A percentile compares a stretch with the other conserved stretches of the same genome.
These are phyloP conservation scores for Teleopsis dalmanni DNA, from an alignment of 1,140 invertebrate species.

Conservation along the genomic window DNA sequence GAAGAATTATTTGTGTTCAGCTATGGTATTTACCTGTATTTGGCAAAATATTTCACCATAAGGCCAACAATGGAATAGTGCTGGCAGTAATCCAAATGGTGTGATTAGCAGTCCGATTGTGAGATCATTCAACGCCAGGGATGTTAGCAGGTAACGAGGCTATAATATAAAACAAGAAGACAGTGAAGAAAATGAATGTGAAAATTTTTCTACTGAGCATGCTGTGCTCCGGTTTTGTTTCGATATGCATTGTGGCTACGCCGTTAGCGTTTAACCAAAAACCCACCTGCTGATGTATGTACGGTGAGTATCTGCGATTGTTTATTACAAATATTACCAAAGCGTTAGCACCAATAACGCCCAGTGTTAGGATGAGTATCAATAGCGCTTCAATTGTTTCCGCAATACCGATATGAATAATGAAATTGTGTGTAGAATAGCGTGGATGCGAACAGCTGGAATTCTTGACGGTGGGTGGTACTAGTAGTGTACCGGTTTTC, in stretches of 20 bases:
- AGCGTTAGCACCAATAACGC: constrained; percentile 67
- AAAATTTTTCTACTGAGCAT: neutral
- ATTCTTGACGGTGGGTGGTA: constrained; percentile 68
- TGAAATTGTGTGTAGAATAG: constrained; percentile 51
- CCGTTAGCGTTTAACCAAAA: neutral
- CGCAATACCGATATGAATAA: constrained; percentile 55
- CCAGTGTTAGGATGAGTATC: constrained; percentile 64
- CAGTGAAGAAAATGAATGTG: neutral
- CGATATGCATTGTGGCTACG: neutral
- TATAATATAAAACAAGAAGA: constrained; percentile 45
- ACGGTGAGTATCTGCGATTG: constrained; percentile 69
- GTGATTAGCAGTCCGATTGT: constrained; percentile 76
- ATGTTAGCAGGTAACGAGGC: constrained; percentile 76
- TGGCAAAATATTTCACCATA: constrained; percentile 81
- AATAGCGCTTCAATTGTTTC: constrained; percentile 66
- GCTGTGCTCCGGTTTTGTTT: neutral
- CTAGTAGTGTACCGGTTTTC: constrained; percentile 52
- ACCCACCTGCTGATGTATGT: constrained; percentile 74
- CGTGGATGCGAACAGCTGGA: constrained; percentile 67
- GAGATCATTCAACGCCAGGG: constrained; percentile 72
- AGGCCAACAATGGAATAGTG: constrained; percentile 78
- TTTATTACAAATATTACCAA: constrained; percentile 76
- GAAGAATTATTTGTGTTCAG: too few relatives aligned
- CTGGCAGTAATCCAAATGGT: constrained; percentile 70
- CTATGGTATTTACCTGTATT: constrained; percentile 76